These are phyloP conservation scores for Saguinus imperator DNA, from an alignment of 2,113 vertebrate species.

Conservation along the genomic window DNA sequence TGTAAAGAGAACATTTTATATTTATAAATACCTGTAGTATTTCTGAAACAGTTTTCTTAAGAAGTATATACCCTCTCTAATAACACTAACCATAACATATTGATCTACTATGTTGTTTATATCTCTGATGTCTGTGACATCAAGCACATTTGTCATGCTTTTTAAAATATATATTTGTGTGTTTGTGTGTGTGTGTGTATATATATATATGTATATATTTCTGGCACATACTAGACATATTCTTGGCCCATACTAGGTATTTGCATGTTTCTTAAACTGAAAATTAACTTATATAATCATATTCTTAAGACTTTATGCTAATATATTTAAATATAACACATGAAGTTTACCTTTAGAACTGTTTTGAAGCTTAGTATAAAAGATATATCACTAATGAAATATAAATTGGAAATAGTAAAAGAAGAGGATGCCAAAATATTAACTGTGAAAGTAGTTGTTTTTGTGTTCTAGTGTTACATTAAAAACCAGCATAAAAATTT, in stretches of 20 bases:
- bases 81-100: too few relatives aligned
- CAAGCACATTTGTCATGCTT: too few relatives aligned
- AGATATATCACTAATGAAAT: neutral
- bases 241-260: neutral
- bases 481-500: neutral
- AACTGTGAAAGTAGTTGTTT: neutral
- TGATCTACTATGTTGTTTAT: too few relatives aligned
- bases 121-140: too few relatives aligned
- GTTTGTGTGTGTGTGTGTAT: too few relatives aligned
- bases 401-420: conserved; percentile 14
- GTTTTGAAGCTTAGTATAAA: neutral
- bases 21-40: too few relatives aligned
- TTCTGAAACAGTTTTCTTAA: too few relatives aligned
- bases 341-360: neutral
- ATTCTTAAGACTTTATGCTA: neutral
- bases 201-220: too few relatives aligned
- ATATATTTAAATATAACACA: neutral
- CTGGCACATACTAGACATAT: too few relatives aligned
- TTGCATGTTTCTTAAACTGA: conserved; percentile 9
- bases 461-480: neutral
- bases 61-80: too few relatives aligned
- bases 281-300: neutral
- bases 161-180: too few relatives aligned
- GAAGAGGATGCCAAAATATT: neutral
- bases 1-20: too few relatives aligned